Conservation (phyloP, 2,888 invertebrate genomes). For the Dichetophora obliterata region DNA sequence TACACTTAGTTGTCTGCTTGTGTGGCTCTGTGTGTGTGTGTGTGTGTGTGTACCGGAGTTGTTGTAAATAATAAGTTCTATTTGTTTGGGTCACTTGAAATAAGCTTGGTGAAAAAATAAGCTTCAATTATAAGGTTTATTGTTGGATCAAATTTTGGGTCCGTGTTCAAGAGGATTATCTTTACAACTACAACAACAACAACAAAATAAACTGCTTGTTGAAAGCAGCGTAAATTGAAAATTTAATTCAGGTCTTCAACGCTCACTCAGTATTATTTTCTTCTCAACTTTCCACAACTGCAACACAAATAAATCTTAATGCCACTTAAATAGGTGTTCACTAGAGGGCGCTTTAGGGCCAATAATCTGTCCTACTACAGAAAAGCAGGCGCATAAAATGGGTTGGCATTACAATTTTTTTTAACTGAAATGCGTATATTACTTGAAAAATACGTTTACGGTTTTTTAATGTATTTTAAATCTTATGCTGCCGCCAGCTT, state of each 20-base stretch:
- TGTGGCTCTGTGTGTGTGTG: not conserved
- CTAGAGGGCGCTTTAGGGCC: not conserved
- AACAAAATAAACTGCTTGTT: no score
- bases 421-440: no score
- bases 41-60: not conserved
- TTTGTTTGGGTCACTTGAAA: no score
- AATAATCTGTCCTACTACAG: no score
- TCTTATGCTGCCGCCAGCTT: constrained; percentile 45
- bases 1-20: not conserved
- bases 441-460: constrained; percentile 31
- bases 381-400: no score
- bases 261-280: no score
- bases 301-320: no score
- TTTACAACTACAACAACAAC: not conserved
- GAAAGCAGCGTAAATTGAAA: no score
- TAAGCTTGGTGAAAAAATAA: constrained; percentile 19
- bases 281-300: no score
- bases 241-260: not conserved
- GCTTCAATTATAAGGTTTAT: constrained; percentile 32
- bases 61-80: no score
- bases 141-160: constrained; percentile 10
- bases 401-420: no score
- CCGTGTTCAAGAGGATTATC: not conserved
- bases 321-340: not conserved
- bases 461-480: constrained; percentile 46